Percentiles rank a stretch among this genome's conserved stretches.
Evolutionary conservation across 2,113 vertebrate genomes (phyloP).

Genomic region (Aspiorhynchus laticeps): DNA sequence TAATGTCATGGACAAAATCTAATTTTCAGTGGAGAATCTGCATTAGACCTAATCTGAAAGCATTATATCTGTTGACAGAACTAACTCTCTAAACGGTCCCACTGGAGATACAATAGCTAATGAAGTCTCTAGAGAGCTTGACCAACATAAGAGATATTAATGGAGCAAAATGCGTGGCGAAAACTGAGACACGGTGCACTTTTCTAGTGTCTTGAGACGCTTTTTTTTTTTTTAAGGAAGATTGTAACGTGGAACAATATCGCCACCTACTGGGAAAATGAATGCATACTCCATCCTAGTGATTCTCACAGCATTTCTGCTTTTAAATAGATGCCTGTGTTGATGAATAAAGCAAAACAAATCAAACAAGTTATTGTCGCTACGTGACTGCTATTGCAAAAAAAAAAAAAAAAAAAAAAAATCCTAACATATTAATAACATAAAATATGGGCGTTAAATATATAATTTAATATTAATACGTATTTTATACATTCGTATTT

Average conservation of each 20-base stretch:
- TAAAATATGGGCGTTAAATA: too few relatives aligned
- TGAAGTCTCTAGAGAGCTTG: background rate
- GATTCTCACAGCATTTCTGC: background rate
- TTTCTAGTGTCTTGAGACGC: background rate
- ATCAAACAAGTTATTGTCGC: background rate
- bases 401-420: too few relatives aligned
- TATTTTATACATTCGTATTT: too few relatives aligned
- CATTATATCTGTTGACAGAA: background rate
- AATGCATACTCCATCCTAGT: background rate
- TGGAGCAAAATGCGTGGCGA: background rate
- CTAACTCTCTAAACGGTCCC: background rate
- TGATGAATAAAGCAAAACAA: background rate
- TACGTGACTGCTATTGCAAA: too few relatives aligned
- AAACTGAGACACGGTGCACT: background rate
- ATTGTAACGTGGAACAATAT: constrained; percentile 18
- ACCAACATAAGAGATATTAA: constrained; percentile 13
- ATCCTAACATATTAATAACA: too few relatives aligned
- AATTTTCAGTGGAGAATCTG: constrained; percentile 2
- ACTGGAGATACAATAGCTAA: background rate
- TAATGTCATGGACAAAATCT: background rate
- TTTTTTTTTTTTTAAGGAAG: background rate
- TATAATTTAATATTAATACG: too few relatives aligned
- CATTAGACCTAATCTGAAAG: background rate
- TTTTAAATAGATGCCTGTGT: background rate
- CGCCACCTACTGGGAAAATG: background rate